These are phyloP conservation scores for Spodoptera frugiperda DNA, from an alignment of 1,140 invertebrate genomes.

Conservation along the genomic window DNA sequence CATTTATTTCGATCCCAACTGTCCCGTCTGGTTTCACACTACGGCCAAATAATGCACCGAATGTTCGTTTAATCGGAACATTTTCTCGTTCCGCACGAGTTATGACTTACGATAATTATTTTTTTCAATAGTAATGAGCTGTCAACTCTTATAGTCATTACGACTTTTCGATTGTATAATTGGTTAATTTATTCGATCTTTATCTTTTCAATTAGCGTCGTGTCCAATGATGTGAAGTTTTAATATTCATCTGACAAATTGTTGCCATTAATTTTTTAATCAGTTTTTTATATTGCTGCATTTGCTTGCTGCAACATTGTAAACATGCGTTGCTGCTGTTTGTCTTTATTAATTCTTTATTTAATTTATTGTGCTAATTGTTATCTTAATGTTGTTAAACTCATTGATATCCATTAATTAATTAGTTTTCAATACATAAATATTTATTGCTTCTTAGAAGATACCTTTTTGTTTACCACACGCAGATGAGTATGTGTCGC, in stretches of 20 bases:
- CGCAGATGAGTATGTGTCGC: too few species aligned
- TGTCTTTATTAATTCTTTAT: constrained; percentile 18
- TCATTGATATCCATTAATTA: too few species aligned
- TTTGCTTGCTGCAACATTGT: constrained; percentile 14
- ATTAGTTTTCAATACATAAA: too few species aligned
- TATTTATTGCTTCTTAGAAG: too few species aligned
- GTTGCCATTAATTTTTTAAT: constrained; percentile 39
- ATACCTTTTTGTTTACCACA: too few species aligned
- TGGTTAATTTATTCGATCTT: constrained; percentile 70
- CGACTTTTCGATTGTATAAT: constrained; percentile 67
- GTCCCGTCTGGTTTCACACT: constrained; percentile 57
- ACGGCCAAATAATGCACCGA: constrained; percentile 44
- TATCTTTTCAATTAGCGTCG: constrained; percentile 68
- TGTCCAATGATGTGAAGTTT: constrained; percentile 44
- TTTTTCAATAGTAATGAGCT: constrained; percentile 66
- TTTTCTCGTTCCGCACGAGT: constrained; percentile 52
- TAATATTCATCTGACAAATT: constrained; percentile 50
- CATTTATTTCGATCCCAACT: constrained; percentile 57
- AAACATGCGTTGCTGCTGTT: neutral
- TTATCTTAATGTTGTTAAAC: neutral
- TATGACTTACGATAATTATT: constrained; percentile 53
- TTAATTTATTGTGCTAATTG: constrained; percentile 9
- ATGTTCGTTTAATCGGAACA: constrained; percentile 43
- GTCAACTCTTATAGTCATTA: constrained; percentile 64
- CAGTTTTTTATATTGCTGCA: constrained; percentile 23